A percentile compares a stretch with the other conserved stretches of the same genome.
Evolutionary conservation across 2,888 invertebrate genomes (phyloP).

Genomic region (Drosophila meridionalis): DNA sequence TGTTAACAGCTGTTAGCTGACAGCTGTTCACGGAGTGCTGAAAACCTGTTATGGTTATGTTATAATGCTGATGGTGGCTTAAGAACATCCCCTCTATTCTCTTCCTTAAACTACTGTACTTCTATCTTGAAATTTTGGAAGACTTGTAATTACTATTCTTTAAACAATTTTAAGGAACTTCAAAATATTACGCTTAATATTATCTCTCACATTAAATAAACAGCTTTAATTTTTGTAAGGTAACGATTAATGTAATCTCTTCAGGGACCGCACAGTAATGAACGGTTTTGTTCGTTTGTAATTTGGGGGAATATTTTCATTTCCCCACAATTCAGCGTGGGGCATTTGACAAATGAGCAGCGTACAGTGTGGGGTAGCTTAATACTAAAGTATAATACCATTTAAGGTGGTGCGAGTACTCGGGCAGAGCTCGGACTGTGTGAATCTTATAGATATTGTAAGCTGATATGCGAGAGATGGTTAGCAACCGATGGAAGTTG

Average conservation of each 20-base stretch:
- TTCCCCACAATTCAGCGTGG: slow-evolving; percentile 23
- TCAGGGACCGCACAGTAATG: slow-evolving; percentile 37
- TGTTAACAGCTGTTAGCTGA: not conserved
- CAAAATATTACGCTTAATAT: too few species aligned
- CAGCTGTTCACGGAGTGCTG: not conserved
- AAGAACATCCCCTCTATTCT: not conserved
- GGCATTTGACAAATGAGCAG: slow-evolving; percentile 31
- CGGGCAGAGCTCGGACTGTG: slow-evolving; percentile 23
- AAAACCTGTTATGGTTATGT: not conserved
- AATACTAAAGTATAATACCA: slow-evolving; percentile 60
- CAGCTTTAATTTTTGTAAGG: slow-evolving; percentile 30
- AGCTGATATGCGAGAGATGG: slow-evolving; percentile 39
- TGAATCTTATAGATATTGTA: slow-evolving; percentile 16
- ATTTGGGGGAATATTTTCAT: slow-evolving; percentile 26
- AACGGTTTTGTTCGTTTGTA: slow-evolving; percentile 13
- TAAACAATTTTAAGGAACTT: not conserved
- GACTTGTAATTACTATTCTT: not conserved
- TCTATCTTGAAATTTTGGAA: too few species aligned
- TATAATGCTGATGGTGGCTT: not conserved
- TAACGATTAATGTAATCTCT: slow-evolving; percentile 76
- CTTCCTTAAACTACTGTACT: too few species aligned
- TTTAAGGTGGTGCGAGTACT: slow-evolving; percentile 22
- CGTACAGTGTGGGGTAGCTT: slow-evolving; percentile 38
- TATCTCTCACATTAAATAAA: not conserved
- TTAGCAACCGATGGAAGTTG: slow-evolving; percentile 21